Evolutionary conservation across 2,888 invertebrate genomes (phyloP).

Genomic region (Tenthredo amoena): DNA sequence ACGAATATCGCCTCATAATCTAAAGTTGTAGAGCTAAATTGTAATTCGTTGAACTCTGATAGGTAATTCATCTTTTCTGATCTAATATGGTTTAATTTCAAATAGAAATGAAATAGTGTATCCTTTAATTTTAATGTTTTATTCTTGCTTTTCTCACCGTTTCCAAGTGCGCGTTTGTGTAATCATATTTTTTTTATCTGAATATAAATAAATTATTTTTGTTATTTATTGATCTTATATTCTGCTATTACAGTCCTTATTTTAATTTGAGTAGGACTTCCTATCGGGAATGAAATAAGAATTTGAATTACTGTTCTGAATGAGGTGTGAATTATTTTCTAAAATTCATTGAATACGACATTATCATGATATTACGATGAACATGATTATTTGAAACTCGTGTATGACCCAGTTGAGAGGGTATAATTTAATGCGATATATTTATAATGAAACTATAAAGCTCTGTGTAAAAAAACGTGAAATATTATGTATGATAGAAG

Average conservation of each 20-base stretch:
- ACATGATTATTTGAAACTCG: background rate
- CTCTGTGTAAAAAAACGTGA: background rate
- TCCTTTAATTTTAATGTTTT: background rate
- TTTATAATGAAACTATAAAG: background rate
- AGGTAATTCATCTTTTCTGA: background rate
- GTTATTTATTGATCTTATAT: background rate
- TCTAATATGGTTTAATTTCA: background rate
- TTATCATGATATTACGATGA: background rate
- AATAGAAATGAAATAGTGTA: slow-evolving; percentile 7
- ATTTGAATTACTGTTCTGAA: background rate
- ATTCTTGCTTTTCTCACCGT: background rate
- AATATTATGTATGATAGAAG: slow-evolving; percentile 24
- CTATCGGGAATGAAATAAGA: background rate
- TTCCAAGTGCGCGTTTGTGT: background rate
- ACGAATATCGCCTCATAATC: slow-evolving; percentile 12
- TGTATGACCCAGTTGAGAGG: background rate
- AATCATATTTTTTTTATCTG: background rate
- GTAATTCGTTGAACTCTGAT: background rate
- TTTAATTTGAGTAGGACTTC: background rate
- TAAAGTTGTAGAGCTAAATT: background rate
- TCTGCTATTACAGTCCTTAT: background rate
- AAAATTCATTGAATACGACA: background rate
- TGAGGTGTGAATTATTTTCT: background rate
- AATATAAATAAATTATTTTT: background rate
- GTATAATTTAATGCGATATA: background rate